Evolutionary conservation across 2,797 vertebrate genomes (phyloP).

Genomic region (Girardinus metallicus): DNA sequence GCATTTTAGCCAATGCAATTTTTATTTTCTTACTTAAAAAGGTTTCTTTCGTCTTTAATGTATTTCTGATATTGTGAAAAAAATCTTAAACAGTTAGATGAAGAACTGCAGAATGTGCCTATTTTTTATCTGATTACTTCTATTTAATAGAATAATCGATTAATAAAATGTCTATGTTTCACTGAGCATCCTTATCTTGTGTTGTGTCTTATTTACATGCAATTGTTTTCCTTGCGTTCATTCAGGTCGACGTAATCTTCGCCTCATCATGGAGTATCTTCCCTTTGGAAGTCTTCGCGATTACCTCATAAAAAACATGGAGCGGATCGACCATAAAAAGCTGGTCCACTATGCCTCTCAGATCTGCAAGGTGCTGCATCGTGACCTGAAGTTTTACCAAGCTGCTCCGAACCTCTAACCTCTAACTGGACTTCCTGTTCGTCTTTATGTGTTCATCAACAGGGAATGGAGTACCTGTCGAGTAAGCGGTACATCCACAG

Average conservation of each 20-base stretch:
- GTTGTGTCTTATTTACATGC: background rate
- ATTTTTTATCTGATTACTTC: too few species aligned
- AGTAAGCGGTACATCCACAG: conserved; percentile 95
- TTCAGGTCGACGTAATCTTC: conserved; percentile 89
- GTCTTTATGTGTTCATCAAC: conserved; percentile 16
- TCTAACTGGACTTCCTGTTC: background rate
- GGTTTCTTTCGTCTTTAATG: too few species aligned
- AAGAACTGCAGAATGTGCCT: too few species aligned
- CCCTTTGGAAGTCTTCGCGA: conserved; percentile 95
- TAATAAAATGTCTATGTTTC: background rate
- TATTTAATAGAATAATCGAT: too few species aligned
- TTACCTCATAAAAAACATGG: conserved; percentile 94
- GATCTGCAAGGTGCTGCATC: conserved; percentile 90
- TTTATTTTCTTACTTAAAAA: too few species aligned
- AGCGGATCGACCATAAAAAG: conserved; percentile 91
- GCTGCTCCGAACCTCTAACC: background rate
- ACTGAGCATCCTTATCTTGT: background rate
- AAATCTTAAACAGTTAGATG: too few species aligned
- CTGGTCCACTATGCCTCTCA: conserved; percentile 93
- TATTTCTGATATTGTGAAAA: too few species aligned
- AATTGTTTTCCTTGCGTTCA: conserved; percentile 1
- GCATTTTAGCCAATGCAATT: too few species aligned
- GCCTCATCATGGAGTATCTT: conserved; percentile 96
- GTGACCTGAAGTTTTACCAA: background rate
- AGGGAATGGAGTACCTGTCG: conserved; percentile 98